phyloP scores from a whole-genome alignment of 2,888 invertebrate genomes.

The Clitarchus hookeri region DNA sequence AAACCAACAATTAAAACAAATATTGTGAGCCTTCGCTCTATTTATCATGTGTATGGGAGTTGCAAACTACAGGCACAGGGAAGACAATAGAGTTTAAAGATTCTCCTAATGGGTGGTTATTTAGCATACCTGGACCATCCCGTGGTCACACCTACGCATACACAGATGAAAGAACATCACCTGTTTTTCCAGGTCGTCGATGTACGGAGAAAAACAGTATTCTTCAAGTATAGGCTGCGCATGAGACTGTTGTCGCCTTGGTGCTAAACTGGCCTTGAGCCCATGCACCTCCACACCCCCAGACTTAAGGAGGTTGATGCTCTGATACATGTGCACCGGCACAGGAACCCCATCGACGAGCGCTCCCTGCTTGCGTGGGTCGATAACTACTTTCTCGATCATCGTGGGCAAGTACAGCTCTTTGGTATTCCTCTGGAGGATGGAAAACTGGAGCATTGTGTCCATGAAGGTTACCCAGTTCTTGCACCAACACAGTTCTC shows the following conservation, averaged over 20 bases:
- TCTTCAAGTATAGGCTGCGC: conserved; percentile 76
- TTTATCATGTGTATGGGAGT: too few species aligned
- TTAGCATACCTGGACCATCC: too few species aligned
- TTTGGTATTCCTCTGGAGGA: not conserved
- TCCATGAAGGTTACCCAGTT: conserved; percentile 31
- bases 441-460: conserved; percentile 20
- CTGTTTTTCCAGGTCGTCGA: conserved; percentile 43
- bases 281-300: conserved; percentile 80
- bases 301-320: conserved; percentile 60
- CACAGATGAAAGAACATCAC: not conserved
- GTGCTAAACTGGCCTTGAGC: conserved; percentile 74
- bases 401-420: conserved; percentile 17
- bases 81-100: too few species aligned
- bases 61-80: too few species aligned
- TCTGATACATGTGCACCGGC: conserved; percentile 57
- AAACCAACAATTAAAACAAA: too few species aligned
- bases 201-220: conserved; percentile 72
- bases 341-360: conserved; percentile 47
- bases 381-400: not conserved
- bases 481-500: conserved; percentile 2
- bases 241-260: conserved; percentile 64
- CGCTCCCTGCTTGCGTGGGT: not conserved
- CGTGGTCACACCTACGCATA: too few species aligned
- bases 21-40: too few species aligned
- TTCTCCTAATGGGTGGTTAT: too few species aligned